Evolutionary conservation across 2,888 invertebrate species (phyloP), one percentile per base, ranked within the genome.

Genomic region (Rhamphomyia laevipes): DNA sequence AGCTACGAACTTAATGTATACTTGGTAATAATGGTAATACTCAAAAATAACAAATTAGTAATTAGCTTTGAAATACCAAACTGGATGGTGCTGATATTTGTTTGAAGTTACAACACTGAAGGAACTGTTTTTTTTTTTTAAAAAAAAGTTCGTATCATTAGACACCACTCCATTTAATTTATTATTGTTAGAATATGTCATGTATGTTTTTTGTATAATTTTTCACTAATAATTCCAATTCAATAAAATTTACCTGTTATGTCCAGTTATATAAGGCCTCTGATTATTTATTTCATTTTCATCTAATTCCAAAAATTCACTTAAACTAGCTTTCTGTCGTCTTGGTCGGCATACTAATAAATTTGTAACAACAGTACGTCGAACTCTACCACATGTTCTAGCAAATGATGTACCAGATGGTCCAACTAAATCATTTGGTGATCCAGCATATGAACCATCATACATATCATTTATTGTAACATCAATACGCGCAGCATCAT

Each of bases 391-490:
- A 47, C 66, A 66, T 50, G 77, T 77, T 46, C 86, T 73, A 21
- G 83, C 81, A 65, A 84, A 85, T 5, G 81, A 78, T 55, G 77
- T 75, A 21, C 85, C 85, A 3, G 81, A 77, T 2, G 83, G 82
- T 0, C 85, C 82, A 46, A 87, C 85, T 55, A 91, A 74, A 69
- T 91, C 90, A 64, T 89, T 89, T 0, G 94, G 93, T 40, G 91
- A 91, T 5, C 94, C 94, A 12, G 89, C 85, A 70, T 94, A 95
- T 0, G 93, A 93, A 1, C 94, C 94, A 71, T 96, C 95, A 71
- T 92, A 95, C 52, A 86, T 73, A 68, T 95, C 93, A 72, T 95
- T 95, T 58, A 96, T 88, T 1, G 93, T 87, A 2, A 96, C 94
- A 72, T 96, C 94, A 56, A 96, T 88, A 51, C 91, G 80, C 38